Base-by-base conservation (phyloP, 1,140 invertebrate genomes). In the Planococcus citri region DNA sequence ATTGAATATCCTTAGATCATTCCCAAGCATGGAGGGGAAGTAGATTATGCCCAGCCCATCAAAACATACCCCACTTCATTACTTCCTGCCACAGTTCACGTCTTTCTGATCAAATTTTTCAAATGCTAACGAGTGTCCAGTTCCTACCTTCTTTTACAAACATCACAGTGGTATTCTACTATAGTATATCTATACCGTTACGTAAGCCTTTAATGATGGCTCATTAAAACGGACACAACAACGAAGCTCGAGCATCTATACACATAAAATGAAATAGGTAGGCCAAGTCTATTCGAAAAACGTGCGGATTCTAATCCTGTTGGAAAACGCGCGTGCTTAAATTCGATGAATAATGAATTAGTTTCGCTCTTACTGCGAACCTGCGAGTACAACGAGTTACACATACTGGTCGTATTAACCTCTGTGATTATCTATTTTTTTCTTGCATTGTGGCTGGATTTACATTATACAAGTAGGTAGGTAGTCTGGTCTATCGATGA, bases 171-270 rank as follows among this genome's bases (percentile, higher is more conserved):
- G n/a, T n/a, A n/a, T n/a, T n/a, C n/a, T n/a, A n/a, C n/a, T n/a
- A n/a, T n/a, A n/a, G n/a, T n/a, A n/a, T n/a, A n/a, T n/a, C n/a
- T 17, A 2, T 17, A 51, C 41, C 41, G 41, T 51, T 51, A 51
- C 41, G 41, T 51, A 51, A 51, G 41, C 17, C 12, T 4, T n/a
- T 51, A 51, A 51, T 20, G 41, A 51, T 51, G 41, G 41, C 41
- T 51, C 41, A 51, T 51, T 51, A 51, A 51, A 51, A 51, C 41
- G 41, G 41, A 51, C n/a, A n/a, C n/a, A n/a, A n/a, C 41, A 51
- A 51, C 41, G 41, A 14, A 20, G 12, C 12, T 51, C 12, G 6
- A 51, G 2, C 3, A 37, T 6, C 33, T 37, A 37, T 37, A n/a
- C n/a, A n/a, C n/a, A 33, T 9, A 51, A 51, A 51, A 51, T 51